These are phyloP conservation scores for Creontiades dilutus DNA, from an alignment of 2,888 invertebrate genomes.

Conservation along the genomic window DNA sequence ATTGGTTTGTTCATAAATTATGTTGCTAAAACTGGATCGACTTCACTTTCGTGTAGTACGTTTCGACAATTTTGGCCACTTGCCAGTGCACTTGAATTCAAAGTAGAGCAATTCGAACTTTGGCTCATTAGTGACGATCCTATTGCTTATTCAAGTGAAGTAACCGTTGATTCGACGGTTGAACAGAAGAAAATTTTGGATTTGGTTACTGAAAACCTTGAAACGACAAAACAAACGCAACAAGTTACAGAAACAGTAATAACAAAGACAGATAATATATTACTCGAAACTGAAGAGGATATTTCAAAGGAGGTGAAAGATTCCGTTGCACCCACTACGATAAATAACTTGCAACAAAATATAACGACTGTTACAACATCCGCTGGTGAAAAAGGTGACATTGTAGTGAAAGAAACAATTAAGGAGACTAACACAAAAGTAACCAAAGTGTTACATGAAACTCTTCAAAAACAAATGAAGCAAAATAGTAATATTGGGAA, in stretches of 20 bases:
- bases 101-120: background rate
- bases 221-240: background rate
- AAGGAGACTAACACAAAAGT: background rate
- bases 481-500: background rate
- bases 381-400: no score
- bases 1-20: slow-evolving; percentile 30
- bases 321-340: background rate
- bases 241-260: background rate
- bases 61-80: slow-evolving; percentile 45
- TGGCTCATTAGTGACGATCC: background rate
- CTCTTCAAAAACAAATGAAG: background rate
- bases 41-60: slow-evolving; percentile 23
- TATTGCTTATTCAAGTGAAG: background rate
- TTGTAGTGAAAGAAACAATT: background rate
- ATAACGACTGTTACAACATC: no score
- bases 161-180: background rate
- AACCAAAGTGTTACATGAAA: background rate
- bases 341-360: no score
- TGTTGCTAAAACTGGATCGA: background rate
- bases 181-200: background rate
- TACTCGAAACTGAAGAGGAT: background rate
- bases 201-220: background rate
- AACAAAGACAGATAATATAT: background rate
- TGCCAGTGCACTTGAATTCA: slow-evolving; percentile 20
- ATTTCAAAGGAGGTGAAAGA: background rate